Evolutionary conservation across 2,888 invertebrate species (phyloP), one percentile per base, ranked within the genome.

Genomic region (Cheilosia pagana): DNA sequence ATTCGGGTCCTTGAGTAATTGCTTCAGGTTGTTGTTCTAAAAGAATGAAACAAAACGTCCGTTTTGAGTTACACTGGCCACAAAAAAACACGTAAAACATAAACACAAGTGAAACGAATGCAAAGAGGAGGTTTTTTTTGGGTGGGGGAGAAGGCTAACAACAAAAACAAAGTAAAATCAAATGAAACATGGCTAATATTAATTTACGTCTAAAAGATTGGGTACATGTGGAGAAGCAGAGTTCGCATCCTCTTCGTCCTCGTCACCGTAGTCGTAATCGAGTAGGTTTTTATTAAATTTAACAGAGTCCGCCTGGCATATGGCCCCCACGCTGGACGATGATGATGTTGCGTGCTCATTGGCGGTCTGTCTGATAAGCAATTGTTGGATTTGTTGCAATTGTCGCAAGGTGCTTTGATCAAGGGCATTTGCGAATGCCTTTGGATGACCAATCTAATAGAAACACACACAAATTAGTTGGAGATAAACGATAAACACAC

Each of bases 191-290:
- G 48, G 55, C 70, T 53, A 55, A 82, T 28, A 28, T 79, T 81
- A 86, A 81, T 87, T 87, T 87, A 87, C 87, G 74, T 88, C 88
- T 71, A 88, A 53, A 65, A 88, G 81, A 83, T 87, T 88, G 68
- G 87, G 76, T 70, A 87, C 79, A 85, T 87, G 87, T 60, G 87
- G 87, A 74, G 88, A 91, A 59, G 88, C 87, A 68, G 81, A 76
- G 76, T 90, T 92, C 79, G 94, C 94, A 45, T 95, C 95, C 59
- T 88, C 86, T n/a, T 97, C 97, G 71, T 97, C 97, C 86, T 98
- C 98, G 88, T 97, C 97, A 72, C 96, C 97, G 90, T 98, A 98
- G 92, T 98, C 98, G 91, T 97, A 98, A 92, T 98, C 96, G 79
- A 98, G 92, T 16, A 98, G 92, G 90, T 97, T 97, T 89, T 96